Evolutionary conservation across 2,888 invertebrate genomes (phyloP), one percentile per base, ranked within the genome.

Genomic region (Bedellia somnulentella): DNA sequence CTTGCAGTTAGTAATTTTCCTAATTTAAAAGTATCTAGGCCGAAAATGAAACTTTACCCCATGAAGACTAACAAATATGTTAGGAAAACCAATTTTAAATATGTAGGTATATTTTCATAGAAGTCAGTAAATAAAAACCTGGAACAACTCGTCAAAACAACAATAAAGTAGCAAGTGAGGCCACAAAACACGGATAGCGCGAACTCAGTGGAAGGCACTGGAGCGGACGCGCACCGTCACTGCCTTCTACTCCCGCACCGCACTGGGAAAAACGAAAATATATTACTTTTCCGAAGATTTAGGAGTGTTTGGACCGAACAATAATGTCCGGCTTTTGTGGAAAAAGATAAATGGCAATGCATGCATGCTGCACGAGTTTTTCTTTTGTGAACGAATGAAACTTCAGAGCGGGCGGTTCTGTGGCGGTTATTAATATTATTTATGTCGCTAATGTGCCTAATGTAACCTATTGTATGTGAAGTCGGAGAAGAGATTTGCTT

Each of bases 251-350:
- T 57, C 57, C 52, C 55, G 55, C 61, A 66, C 75, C 70, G 60
- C 71, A 67, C 58, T 64, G 71, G 62, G 67, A 70, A 77, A 76
- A 77, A 76, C 73, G 76, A 77, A 76, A 71, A 77, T 77, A 77
- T 77, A 77, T 77, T 75, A 71, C 77, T 76, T 67, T 71, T 66
- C 66, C 68, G 67, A 73, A 77, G 76, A 77, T 77, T 77, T 76
- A 77, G 60, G 73, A 71, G 73, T 73, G 75, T 75, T 76, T 75
- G 75, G 76, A 77, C 76, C 77, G 73, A 73, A 76, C 77, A 77
- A 77, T 77, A 77, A 77, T 77, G 77, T 77, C 77, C 76, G 60
- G 76, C 76, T 75, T 77, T 77, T 77, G 77, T 77, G 70, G 71
- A 73, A 70, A 73, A 70, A 76, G 77, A 77, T 73, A 73, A 61